These are phyloP conservation scores for Teinopalpus imperialis DNA, from an alignment of 2,888 invertebrate genomes.

Conservation along the genomic window DNA sequence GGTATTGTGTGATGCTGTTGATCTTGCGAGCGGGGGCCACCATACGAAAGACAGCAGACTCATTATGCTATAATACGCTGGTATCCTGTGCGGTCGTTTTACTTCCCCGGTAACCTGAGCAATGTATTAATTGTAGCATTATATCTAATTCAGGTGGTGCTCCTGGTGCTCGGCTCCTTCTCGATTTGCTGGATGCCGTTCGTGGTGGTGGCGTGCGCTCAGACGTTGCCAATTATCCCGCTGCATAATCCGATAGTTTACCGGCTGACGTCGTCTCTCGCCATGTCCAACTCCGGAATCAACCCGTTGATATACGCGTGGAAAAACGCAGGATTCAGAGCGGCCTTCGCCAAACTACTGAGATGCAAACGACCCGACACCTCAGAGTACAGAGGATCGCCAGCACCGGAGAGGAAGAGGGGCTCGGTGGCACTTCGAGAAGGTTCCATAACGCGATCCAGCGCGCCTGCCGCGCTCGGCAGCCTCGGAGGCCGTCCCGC, in stretches of 20 bases:
- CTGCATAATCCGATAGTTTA: slow-evolving; percentile 81
- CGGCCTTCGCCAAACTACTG: slow-evolving; percentile 86
- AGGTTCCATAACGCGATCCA: slow-evolving; percentile 65
- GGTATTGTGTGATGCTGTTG: too few species aligned
- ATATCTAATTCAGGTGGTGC: slow-evolving; percentile 85
- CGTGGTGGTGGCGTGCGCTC: slow-evolving; percentile 85
- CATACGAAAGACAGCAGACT: too few species aligned
- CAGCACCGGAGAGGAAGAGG: slow-evolving; percentile 77
- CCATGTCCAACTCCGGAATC: slow-evolving; percentile 90
- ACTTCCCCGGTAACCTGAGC: too few species aligned
- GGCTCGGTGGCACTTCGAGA: slow-evolving; percentile 75
- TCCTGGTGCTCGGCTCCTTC: slow-evolving; percentile 89
- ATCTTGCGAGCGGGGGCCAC: too few species aligned
- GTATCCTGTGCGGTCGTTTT: too few species aligned
- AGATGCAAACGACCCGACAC: slow-evolving; percentile 85
- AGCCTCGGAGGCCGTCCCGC: slow-evolving; percentile 68
- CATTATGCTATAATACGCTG: too few species aligned
- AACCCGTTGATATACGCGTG: slow-evolving; percentile 93
- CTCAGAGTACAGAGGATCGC: slow-evolving; percentile 78
- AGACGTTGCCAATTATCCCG: slow-evolving; percentile 77
- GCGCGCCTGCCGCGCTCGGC: slow-evolving; percentile 56
- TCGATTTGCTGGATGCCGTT: slow-evolving; percentile 92
- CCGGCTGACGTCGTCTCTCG: slow-evolving; percentile 85
- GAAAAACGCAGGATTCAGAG: slow-evolving; percentile 90
- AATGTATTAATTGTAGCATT: too few species aligned